Evolutionary conservation across 2,888 invertebrate genomes (phyloP).

Genomic region (Nomada goodeniana): DNA sequence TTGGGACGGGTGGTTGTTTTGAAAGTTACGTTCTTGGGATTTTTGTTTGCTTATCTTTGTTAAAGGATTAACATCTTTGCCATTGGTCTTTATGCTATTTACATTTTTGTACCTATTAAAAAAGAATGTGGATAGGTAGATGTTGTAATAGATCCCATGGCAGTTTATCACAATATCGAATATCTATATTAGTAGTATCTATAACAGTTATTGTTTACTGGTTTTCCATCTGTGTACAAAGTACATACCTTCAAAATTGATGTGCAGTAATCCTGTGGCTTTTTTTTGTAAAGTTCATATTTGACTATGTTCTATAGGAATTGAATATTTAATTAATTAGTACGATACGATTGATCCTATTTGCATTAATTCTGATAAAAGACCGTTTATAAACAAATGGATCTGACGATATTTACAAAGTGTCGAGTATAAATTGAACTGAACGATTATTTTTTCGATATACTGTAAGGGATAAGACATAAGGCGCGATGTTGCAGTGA

Average conservation of each 20-base stretch:
- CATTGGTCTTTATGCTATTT: too few relatives aligned
- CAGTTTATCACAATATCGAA: too few relatives aligned
- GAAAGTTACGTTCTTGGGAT: too few relatives aligned
- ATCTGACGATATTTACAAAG: background rate
- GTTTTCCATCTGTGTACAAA: background rate
- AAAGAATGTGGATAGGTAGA: too few relatives aligned
- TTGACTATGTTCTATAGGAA: slow-evolving; percentile 13
- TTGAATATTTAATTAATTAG: background rate
- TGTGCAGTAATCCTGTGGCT: slow-evolving; percentile 10
- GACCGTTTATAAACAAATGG: background rate
- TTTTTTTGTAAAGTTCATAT: slow-evolving; percentile 8
- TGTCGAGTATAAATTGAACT: background rate
- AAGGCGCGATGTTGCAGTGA: slow-evolving; percentile 62
- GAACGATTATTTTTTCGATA: slow-evolving; percentile 12
- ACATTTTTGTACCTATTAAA: too few relatives aligned
- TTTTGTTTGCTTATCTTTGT: too few relatives aligned
- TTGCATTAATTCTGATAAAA: slow-evolving; percentile 16
- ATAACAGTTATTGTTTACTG: slow-evolving; percentile 8
- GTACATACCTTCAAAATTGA: slow-evolving; percentile 5
- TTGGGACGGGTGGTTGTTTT: too few relatives aligned
- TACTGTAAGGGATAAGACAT: slow-evolving; percentile 24
- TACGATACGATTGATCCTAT: slow-evolving; percentile 14
- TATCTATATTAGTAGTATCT: too few relatives aligned
- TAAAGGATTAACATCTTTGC: too few relatives aligned
- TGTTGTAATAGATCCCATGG: too few relatives aligned